These are phyloP conservation scores for Trachelus stipa DNA, from an alignment of 2,888 invertebrate genomes.

Conservation along the genomic window DNA sequence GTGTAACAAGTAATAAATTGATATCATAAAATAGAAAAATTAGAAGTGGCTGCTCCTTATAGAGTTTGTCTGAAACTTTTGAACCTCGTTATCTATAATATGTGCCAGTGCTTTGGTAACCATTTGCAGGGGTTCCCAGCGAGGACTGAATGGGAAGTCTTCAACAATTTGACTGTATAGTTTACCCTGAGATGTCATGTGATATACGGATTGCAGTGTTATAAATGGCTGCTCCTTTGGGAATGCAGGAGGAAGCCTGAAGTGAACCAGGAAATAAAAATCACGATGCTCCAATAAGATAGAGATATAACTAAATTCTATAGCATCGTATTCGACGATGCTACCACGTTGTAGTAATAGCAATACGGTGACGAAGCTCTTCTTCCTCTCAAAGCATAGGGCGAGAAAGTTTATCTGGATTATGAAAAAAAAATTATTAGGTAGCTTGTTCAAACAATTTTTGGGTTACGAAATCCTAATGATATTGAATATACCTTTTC, in stretches of 20 bases:
- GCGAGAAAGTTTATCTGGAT: conserved; percentile 44
- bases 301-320: conserved; percentile 57
- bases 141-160: conserved; percentile 56
- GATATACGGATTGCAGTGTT: conserved; percentile 71
- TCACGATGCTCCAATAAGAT: conserved; percentile 65
- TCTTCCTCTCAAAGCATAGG: conserved; percentile 31
- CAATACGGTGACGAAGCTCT: conserved; percentile 44
- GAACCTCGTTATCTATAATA: conserved; percentile 48
- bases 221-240: conserved; percentile 71
- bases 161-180: conserved; percentile 39
- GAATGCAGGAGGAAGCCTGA: conserved; percentile 63
- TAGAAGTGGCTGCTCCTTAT: conserved; percentile 29
- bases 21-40: conserved; percentile 11
- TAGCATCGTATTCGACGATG: conserved; percentile 67
- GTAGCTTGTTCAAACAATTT: conserved; percentile 7
- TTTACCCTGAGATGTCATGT: conserved; percentile 50
- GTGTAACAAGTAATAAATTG: conserved; percentile 2
- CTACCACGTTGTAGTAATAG: conserved; percentile 57
- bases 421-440: conserved; percentile 16
- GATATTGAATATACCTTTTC: conserved; percentile 66
- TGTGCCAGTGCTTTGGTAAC: conserved; percentile 48
- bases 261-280: conserved; percentile 64
- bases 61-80: conserved; percentile 39
- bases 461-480: conserved; percentile 30
- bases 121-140: conserved; percentile 53